Percentiles rank a stretch among this genome's conserved stretches.
Evolutionary conservation across 2,888 invertebrate genomes (phyloP).

Genomic region (Polietes domitor): DNA sequence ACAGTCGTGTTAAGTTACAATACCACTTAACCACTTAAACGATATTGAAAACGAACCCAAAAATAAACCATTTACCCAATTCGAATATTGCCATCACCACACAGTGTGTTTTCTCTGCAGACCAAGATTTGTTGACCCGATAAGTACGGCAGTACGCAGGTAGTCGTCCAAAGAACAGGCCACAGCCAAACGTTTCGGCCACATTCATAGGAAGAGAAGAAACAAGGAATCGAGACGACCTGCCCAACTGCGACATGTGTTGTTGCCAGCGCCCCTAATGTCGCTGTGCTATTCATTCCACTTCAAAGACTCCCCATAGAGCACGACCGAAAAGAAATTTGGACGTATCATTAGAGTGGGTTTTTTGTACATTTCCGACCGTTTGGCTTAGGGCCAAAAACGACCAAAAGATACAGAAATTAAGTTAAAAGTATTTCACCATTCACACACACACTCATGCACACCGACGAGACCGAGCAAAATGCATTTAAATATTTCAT

Average conservation of each 20-base stretch:
- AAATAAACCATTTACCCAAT: no score
- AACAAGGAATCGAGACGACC: neutral
- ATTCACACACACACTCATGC: neutral
- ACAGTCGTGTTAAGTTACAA: no score
- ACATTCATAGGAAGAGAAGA: no score
- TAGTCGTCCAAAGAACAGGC: no score
- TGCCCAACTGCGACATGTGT: conserved; percentile 1
- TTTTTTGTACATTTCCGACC: conserved; percentile 6
- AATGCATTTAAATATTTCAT: conserved; percentile 39
- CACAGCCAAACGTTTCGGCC: neutral
- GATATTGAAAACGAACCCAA: no score
- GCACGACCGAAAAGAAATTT: conserved; percentile 33
- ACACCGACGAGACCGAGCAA: neutral
- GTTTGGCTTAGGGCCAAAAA: conserved; percentile 35
- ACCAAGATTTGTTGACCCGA: neutral
- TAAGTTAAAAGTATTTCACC: conserved; percentile 36
- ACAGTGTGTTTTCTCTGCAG: no score
- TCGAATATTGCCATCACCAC: no score
- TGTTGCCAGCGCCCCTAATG: neutral
- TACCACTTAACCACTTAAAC: no score
- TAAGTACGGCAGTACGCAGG: neutral
- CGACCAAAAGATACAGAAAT: conserved; percentile 21
- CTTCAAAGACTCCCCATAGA: conserved; percentile 42
- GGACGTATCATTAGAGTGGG: conserved; percentile 36
- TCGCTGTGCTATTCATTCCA: conserved; percentile 4